Conservation (phyloP, 2,113 vertebrate genomes). For the Colossoma macropomum region DNA sequence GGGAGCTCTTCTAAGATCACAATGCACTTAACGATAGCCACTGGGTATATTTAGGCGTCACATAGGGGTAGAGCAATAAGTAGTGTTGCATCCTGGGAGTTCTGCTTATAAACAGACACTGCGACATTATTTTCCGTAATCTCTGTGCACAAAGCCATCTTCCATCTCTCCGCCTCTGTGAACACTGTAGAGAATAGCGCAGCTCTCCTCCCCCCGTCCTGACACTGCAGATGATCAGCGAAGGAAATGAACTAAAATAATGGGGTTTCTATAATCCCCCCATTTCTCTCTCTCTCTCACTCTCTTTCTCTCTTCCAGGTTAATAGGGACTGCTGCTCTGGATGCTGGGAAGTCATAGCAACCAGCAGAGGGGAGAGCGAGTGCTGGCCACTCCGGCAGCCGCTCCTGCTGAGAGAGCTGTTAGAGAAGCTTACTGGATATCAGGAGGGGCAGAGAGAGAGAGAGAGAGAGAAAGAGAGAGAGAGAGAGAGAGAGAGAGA, state of each 20-base stretch:
- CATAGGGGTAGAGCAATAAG: not conserved
- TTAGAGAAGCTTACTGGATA: constrained; percentile 6
- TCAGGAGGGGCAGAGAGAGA: not conserved
- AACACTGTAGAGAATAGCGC: not conserved
- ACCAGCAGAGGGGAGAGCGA: not conserved
- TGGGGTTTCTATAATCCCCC: not conserved
- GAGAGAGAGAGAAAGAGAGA: not conserved
- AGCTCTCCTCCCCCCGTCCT: not conserved
- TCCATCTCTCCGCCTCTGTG: not conserved
- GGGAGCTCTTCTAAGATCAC: not conserved
- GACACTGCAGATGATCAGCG: constrained; percentile 7
- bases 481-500: constrained; percentile 1
- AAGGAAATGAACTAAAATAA: constrained; percentile 30
- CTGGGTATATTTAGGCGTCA: too few relatives aligned
- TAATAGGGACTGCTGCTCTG: constrained; percentile 8
- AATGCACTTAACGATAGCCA: not conserved
- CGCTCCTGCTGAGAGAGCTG: constrained; percentile 17
- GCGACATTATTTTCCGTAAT: constrained; percentile 1
- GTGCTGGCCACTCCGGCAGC: not conserved
- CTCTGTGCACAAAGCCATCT: not conserved
- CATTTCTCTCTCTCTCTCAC: not conserved
- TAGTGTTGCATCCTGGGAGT: constrained; percentile 7
- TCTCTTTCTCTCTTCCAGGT: not conserved
- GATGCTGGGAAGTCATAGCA: constrained; percentile 5
- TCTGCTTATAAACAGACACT: constrained; percentile 13